Percentiles rank a stretch among this genome's conserved stretches.
phyloP scores from a whole-genome alignment of 2,113 vertebrate species.

The Pimephales promelas region DNA sequence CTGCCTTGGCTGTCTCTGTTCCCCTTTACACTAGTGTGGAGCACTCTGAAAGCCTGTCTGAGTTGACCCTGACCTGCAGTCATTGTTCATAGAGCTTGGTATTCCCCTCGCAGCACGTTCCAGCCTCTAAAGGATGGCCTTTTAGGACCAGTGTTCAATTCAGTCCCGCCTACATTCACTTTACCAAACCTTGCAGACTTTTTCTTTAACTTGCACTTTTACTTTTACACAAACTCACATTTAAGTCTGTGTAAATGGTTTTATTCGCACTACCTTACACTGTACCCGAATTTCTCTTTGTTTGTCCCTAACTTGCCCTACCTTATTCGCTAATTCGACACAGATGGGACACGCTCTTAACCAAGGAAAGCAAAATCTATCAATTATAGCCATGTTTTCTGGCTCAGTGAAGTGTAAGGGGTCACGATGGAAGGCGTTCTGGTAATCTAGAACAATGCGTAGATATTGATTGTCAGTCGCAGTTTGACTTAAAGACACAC shows the following conservation, averaged over 20 bases:
- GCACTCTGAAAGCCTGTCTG: constrained; percentile 59
- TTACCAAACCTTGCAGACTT: constrained; percentile 26
- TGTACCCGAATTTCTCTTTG: not conserved
- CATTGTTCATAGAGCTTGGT: constrained; percentile 79
- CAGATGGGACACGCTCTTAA: constrained; percentile 18
- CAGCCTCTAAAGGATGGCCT: constrained; percentile 64
- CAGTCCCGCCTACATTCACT: constrained; percentile 37
- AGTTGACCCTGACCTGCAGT: constrained; percentile 73
- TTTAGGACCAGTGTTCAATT: constrained; percentile 51
- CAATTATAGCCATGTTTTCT: not conserved
- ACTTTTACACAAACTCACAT: constrained; percentile 15
- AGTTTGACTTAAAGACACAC: not conserved
- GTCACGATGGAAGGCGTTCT: not conserved
- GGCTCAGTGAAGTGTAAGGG: not conserved
- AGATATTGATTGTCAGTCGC: constrained; percentile 1
- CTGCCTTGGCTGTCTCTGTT: constrained; percentile 40
- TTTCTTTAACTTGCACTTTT: constrained; percentile 17
- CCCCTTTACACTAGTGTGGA: constrained; percentile 39
- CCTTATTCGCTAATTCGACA: not conserved
- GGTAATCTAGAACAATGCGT: not conserved
- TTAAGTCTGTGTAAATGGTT: not conserved
- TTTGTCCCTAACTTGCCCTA: constrained; percentile 3
- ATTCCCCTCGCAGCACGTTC: constrained; percentile 78
- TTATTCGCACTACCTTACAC: not conserved
- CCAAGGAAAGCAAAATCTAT: not conserved